These are phyloP conservation scores for Columba janthina DNA, from an alignment of 2,113 vertebrate genomes.

Conservation along the genomic window DNA sequence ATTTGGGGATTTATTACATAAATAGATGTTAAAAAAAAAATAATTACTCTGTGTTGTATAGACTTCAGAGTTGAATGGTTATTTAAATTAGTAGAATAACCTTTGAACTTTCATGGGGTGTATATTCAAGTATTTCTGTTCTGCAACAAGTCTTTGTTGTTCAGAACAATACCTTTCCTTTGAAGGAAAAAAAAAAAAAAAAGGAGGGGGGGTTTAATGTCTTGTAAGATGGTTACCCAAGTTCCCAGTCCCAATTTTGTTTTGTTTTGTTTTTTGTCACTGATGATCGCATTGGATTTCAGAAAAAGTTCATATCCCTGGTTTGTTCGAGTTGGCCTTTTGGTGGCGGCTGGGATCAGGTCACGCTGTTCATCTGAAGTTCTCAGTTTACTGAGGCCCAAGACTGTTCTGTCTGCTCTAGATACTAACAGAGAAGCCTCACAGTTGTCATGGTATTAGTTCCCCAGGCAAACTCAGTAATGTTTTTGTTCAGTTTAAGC, in stretches of 20 bases:
- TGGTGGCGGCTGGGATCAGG: not conserved
- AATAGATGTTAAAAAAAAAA: not conserved
- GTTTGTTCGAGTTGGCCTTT: not conserved
- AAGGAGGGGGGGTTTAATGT: not conserved
- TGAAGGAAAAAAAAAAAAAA: not conserved
- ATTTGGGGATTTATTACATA: not conserved
- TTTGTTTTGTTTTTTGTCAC: not conserved
- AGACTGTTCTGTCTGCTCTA: not conserved
- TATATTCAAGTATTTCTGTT: not conserved
- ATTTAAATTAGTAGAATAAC: not conserved
- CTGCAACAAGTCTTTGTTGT: not conserved
- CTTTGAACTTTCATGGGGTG: not conserved
- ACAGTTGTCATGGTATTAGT: not conserved
- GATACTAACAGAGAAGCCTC: not conserved
- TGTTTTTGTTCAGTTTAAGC: not conserved
- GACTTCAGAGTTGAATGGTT: not conserved
- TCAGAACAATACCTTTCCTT: not conserved
- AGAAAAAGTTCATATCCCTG: not conserved
- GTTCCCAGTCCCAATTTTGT: not conserved
- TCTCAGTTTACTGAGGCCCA: not conserved
- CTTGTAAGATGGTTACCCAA: not conserved
- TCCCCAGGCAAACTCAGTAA: not conserved
- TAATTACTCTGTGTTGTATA: not conserved
- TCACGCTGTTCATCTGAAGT: not conserved
- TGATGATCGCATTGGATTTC: not conserved